Conservation (phyloP, 2,797 vertebrate genomes). For the Esox masquinongy region DNA sequence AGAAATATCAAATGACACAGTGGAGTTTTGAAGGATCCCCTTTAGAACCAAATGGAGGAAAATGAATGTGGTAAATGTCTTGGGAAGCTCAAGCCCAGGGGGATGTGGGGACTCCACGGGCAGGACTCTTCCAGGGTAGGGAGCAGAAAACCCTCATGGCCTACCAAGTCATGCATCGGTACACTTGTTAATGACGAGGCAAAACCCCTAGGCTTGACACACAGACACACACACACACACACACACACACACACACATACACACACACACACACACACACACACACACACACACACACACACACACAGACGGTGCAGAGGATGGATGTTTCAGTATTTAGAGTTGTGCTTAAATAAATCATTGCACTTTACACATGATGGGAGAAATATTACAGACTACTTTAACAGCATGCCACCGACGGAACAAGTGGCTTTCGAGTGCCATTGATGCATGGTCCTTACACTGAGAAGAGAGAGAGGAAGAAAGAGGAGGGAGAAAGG, state of each 20-base stretch:
- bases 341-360: conserved; percentile 88
- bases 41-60: conserved; percentile 71
- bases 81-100: conserved; percentile 59
- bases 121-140: conserved; percentile 53
- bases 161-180: conserved; percentile 75
- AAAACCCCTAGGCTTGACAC: conserved; percentile 77
- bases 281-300: conserved; percentile 65
- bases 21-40: conserved; percentile 76
- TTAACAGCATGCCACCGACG: conserved; percentile 57
- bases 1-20: conserved; percentile 29
- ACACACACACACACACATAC: conserved; percentile 59
- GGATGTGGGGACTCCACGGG: conserved; percentile 51
- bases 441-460: conserved; percentile 76
- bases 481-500: conserved; percentile 27
- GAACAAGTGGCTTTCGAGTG: conserved; percentile 75
- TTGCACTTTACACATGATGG: conserved; percentile 76
- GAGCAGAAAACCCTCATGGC: conserved; percentile 39
- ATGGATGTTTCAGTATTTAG: conserved; percentile 84
- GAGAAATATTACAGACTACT: conserved; percentile 51
- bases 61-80: conserved; percentile 74
- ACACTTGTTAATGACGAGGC: conserved; percentile 81
- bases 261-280: conserved; percentile 61
- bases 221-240: conserved; percentile 63
- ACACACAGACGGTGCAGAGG: conserved; percentile 67
- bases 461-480: conserved; percentile 53